Conservation (phyloP, 1,140 invertebrate genomes). For the Metopolophium dirhodum region DNA sequence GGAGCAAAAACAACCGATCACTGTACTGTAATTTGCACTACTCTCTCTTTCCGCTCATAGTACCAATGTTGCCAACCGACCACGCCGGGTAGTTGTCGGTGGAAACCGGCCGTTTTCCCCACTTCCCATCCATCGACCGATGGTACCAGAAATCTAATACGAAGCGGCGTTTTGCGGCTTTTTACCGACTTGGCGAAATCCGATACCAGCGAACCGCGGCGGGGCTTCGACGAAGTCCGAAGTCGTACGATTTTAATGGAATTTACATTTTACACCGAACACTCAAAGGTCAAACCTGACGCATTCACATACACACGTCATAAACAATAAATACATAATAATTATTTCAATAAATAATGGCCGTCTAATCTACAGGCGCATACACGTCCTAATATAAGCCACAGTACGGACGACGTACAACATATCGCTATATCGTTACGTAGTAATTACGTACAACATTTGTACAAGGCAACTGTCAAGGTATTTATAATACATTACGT, state of each 20-base stretch:
- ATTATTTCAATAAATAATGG: not conserved
- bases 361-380: too few species aligned
- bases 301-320: not conserved
- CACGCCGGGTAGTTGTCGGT: not conserved
- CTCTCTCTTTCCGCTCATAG: not conserved
- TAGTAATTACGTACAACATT: too few species aligned
- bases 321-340: not conserved
- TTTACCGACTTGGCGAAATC: not conserved
- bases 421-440: too few species aligned
- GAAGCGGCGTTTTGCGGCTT: not conserved
- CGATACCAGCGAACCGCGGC: not conserved
- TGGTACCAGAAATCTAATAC: not conserved
- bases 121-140: not conserved
- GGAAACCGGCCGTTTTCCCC: not conserved
- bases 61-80: constrained; percentile 40
- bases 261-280: not conserved
- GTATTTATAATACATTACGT: too few species aligned
- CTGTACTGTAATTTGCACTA: not conserved
- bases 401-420: too few species aligned
- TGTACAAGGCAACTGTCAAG: too few species aligned
- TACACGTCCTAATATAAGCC: not conserved
- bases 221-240: constrained; percentile 6
- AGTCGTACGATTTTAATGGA: not conserved
- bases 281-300: not conserved
- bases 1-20: constrained; percentile 41